phyloP scores from a whole-genome alignment of 1,140 invertebrate genomes.

The Dendrolimus kikuchii region DNA sequence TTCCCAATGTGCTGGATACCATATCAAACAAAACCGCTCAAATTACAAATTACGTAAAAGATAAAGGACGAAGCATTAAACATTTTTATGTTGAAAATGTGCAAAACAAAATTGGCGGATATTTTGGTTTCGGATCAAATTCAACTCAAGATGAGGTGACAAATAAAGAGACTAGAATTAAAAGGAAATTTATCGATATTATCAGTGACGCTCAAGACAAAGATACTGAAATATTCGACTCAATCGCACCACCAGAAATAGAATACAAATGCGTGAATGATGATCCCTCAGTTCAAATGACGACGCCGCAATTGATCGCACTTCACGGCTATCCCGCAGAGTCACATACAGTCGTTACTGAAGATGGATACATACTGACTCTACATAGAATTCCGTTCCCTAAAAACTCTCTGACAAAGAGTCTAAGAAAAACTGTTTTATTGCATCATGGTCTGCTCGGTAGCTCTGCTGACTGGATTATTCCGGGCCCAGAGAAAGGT shows the following conservation, averaged over 20 bases:
- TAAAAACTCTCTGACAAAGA: conserved; percentile 30
- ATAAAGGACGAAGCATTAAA: conserved; percentile 46
- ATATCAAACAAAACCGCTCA: conserved; percentile 43
- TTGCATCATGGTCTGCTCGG: conserved; percentile 85
- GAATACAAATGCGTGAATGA: conserved; percentile 34
- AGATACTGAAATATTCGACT: conserved; percentile 42
- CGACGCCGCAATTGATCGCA: conserved; percentile 74
- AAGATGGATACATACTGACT: conserved; percentile 82
- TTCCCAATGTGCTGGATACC: conserved; percentile 37
- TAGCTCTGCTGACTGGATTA: conserved; percentile 83
- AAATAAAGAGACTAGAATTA: conserved; percentile 20
- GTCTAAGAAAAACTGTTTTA: conserved; percentile 70
- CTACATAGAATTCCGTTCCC: conserved; percentile 80
- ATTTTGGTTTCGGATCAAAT: conserved; percentile 23
- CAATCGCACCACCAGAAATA: conserved; percentile 35
- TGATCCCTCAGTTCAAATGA: conserved; percentile 55
- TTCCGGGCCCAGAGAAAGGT: conserved; percentile 76
- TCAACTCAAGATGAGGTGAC: conserved; percentile 4
- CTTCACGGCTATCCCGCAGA: conserved; percentile 79
- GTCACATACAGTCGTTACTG: conserved; percentile 76
- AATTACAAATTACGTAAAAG: conserved; percentile 40
- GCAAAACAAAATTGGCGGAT: conserved; percentile 36
- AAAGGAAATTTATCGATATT: conserved; percentile 38
- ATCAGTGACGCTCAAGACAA: conserved; percentile 29
- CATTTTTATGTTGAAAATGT: conserved; percentile 48